phyloP scores from a whole-genome alignment of 1,140 invertebrate genomes.

The Lepidurus arcticus region DNA sequence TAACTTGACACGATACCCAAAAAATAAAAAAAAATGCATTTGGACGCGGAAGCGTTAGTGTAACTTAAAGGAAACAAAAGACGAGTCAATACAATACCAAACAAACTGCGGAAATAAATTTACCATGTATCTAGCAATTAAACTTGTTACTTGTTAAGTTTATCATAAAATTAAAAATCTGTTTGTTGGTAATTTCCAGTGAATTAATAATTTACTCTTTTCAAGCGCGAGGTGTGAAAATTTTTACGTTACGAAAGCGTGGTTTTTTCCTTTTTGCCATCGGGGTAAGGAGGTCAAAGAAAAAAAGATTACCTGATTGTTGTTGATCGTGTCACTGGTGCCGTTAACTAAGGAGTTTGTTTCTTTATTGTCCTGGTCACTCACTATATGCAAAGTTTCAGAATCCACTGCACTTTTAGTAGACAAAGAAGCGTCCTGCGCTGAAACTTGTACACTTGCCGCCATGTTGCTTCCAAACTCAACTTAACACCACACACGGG shows the following conservation, averaged over 20 bases:
- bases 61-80: too few relatives aligned
- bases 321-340: background rate
- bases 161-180: too few relatives aligned
- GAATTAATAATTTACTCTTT: too few relatives aligned
- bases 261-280: background rate
- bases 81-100: too few relatives aligned
- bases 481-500: conserved; percentile 13
- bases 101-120: too few relatives aligned
- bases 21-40: too few relatives aligned
- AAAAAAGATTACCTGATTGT: background rate
- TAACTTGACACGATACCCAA: too few relatives aligned
- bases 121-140: too few relatives aligned
- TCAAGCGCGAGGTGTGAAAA: background rate
- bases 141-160: too few relatives aligned
- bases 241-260: conserved; percentile 10
- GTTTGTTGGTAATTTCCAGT: too few relatives aligned
- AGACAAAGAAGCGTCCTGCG: conserved; percentile 18
- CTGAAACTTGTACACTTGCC: conserved; percentile 15
- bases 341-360: background rate
- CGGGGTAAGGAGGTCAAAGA: background rate
- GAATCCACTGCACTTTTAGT: conserved; percentile 14
- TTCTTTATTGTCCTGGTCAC: conserved; percentile 2
- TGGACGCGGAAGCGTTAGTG: too few relatives aligned
- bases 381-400: conserved; percentile 8
- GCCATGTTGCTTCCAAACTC: conserved; percentile 9